Evolutionary conservation across 1,140 invertebrate genomes (phyloP).

Genomic region (Trissolcus basalis): DNA sequence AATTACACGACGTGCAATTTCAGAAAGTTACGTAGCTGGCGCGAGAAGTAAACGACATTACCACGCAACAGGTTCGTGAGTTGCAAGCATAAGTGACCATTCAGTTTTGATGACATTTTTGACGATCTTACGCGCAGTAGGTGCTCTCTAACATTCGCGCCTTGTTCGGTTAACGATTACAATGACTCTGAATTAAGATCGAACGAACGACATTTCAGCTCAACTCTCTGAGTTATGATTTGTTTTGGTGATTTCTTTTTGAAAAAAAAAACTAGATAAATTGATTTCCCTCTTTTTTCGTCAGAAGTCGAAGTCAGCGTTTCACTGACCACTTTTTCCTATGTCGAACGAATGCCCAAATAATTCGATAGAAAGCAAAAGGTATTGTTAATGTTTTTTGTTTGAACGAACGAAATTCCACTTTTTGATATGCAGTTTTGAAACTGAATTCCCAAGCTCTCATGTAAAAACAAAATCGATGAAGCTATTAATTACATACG

Average conservation of each 20-base stretch:
- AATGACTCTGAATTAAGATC: too few relatives aligned
- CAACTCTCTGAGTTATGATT: too few relatives aligned
- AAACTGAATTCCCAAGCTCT: background rate
- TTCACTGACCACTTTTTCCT: too few relatives aligned
- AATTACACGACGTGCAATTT: slow-evolving; percentile 55
- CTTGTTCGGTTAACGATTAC: too few relatives aligned
- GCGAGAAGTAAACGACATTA: slow-evolving; percentile 44
- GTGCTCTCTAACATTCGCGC: slow-evolving; percentile 9
- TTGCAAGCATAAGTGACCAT: slow-evolving; percentile 57
- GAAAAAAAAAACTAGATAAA: too few relatives aligned
- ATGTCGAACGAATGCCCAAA: too few relatives aligned
- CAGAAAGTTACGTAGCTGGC: slow-evolving; percentile 53
- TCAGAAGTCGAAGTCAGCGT: too few relatives aligned
- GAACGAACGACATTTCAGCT: too few relatives aligned
- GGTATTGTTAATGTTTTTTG: background rate
- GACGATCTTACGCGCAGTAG: slow-evolving; percentile 38
- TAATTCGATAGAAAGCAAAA: too few relatives aligned
- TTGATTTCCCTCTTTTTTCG: too few relatives aligned
- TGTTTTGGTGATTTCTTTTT: too few relatives aligned
- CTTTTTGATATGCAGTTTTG: background rate
- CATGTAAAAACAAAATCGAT: slow-evolving; percentile 24
- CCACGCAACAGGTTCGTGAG: slow-evolving; percentile 61
- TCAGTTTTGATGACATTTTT: slow-evolving; percentile 56
- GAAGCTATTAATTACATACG: slow-evolving; percentile 31
- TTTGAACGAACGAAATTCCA: background rate